phyloP scores from a whole-genome alignment of 1,140 invertebrate genomes.

The Rhizoglyphus robini region DNA sequence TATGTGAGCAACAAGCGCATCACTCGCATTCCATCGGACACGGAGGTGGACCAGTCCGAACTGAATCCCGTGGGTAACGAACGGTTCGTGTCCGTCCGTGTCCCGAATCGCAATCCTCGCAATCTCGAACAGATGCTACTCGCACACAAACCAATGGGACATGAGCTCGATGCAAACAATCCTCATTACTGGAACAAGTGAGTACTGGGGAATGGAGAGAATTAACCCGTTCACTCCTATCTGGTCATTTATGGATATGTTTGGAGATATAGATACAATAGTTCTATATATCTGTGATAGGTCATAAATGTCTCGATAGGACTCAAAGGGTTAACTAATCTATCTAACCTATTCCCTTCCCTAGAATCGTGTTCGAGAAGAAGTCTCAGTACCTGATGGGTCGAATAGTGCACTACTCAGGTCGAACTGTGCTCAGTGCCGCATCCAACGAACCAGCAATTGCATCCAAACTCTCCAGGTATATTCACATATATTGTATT shows the following conservation, averaged over 20 bases:
- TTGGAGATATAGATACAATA: background rate
- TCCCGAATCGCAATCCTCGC: conserved; percentile 22
- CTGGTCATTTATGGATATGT: background rate
- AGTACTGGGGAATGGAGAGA: too few relatives aligned
- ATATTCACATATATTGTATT: background rate
- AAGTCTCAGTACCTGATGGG: conserved; percentile 13
- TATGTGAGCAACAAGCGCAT: conserved; percentile 21
- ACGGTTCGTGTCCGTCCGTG: background rate
- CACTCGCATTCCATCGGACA: conserved; percentile 19
- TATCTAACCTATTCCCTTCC: conserved; percentile 8
- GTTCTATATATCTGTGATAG: too few relatives aligned
- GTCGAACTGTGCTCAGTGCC: conserved; percentile 11
- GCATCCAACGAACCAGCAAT: conserved; percentile 13
- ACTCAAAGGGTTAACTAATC: too few relatives aligned
- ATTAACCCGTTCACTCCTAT: background rate
- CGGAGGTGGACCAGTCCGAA: conserved; percentile 15
- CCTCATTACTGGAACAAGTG: conserved; percentile 20
- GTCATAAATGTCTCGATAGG: too few relatives aligned
- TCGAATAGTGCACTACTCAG: conserved; percentile 20
- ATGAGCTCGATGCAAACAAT: conserved; percentile 15
- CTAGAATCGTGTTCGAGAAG: conserved; percentile 22
- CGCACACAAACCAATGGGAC: conserved; percentile 20
- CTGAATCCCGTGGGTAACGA: conserved; percentile 17
- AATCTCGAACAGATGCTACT: conserved; percentile 23
- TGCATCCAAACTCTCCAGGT: background rate